Evolutionary conservation across 2,888 invertebrate species (phyloP).

Genomic region (Pollenia griseotomentosa): DNA sequence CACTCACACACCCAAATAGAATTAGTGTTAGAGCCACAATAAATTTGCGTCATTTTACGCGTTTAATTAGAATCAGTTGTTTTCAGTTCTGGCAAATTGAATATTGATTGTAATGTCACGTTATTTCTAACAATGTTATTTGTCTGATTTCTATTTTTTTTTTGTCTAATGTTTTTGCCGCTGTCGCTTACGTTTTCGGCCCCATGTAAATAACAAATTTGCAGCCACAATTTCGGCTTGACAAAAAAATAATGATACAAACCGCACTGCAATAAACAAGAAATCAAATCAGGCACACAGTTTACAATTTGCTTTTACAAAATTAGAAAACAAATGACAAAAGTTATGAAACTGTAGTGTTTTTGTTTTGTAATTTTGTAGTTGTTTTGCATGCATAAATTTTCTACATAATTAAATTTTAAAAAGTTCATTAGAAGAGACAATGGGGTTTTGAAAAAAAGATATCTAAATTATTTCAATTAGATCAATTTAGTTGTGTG

Average conservation of each 20-base stretch:
- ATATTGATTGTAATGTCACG: conserved; percentile 72
- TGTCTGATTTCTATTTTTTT: not conserved
- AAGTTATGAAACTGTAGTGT: conserved; percentile 21
- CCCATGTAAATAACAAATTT: conserved; percentile 14
- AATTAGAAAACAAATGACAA: conserved; percentile 49
- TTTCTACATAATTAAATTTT: conserved; percentile 6
- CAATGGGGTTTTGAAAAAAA: too few relatives aligned
- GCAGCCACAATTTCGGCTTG: not conserved
- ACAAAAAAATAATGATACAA: not conserved
- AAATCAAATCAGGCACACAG: conserved; percentile 23
- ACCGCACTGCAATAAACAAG: not conserved
- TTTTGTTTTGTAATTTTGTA: not conserved
- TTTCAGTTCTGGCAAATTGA: conserved; percentile 70
- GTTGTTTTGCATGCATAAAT: not conserved
- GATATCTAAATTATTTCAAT: too few relatives aligned
- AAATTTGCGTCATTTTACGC: conserved; percentile 70
- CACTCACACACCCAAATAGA: not conserved
- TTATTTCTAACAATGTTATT: conserved; percentile 62
- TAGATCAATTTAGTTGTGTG: too few relatives aligned
- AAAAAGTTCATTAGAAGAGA: too few relatives aligned
- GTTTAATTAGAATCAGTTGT: conserved; percentile 74
- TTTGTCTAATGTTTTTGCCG: not conserved
- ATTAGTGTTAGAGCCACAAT: conserved; percentile 38
- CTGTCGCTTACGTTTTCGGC: not conserved
- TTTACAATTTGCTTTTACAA: conserved; percentile 16